Percentiles rank a stretch among this genome's conserved stretches.
Evolutionary conservation across 2,888 invertebrate species (phyloP).

Genomic region (Apamea anceps): DNA sequence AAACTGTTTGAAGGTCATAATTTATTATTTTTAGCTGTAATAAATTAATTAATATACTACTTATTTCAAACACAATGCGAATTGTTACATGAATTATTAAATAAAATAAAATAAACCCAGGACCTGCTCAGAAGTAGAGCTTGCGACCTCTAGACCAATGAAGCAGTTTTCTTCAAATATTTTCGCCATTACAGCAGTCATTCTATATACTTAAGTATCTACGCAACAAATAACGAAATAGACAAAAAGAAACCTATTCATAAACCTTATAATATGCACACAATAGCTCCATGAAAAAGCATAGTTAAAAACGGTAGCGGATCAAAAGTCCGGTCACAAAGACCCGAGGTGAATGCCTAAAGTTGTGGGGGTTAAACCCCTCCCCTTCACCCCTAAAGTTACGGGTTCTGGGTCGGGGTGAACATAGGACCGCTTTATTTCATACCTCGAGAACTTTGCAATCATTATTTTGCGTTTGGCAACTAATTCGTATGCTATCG

Average conservation of each 20-base stretch:
- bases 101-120: background rate
- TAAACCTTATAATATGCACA: conserved; percentile 30
- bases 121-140: background rate
- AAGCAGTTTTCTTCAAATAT: background rate
- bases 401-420: conserved; percentile 49
- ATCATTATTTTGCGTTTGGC: conserved; percentile 62
- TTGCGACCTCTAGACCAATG: background rate
- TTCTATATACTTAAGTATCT: background rate
- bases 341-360: conserved; percentile 54
- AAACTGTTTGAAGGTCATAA: too few species aligned
- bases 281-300: conserved; percentile 44
- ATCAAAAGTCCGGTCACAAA: conserved; percentile 53
- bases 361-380: conserved; percentile 40
- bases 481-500: conserved; percentile 62
- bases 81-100: too few species aligned
- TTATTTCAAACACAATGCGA: too few species aligned
- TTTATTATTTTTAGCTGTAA: too few species aligned
- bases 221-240: conserved; percentile 20
- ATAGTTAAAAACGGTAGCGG: conserved; percentile 49
- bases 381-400: conserved; percentile 51
- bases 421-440: conserved; percentile 53
- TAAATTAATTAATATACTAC: too few species aligned
- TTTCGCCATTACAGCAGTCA: background rate
- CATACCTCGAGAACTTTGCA: conserved; percentile 61
- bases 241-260: background rate